A percentile compares a stretch with the other conserved stretches of the same genome.
Conservation (phyloP, 37 sponge, comb jelly and placozoan genomes). For the Ianthella basta region DNA sequence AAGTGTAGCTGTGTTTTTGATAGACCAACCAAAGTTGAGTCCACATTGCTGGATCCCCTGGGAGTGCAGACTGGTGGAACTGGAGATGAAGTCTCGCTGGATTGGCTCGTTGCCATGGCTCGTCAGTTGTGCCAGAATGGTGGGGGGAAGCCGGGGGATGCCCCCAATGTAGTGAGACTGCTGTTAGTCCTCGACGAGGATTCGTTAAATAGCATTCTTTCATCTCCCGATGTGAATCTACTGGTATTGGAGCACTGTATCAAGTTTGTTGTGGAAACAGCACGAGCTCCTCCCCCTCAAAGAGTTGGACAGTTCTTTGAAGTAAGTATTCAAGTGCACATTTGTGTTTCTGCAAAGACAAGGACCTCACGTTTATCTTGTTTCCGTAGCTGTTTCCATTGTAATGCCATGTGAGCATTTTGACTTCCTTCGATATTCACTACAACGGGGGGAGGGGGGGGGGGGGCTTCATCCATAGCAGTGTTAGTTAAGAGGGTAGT, state of each 20-base stretch:
- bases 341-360: no score
- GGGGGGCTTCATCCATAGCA: no score
- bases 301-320: slow-evolving; percentile 28
- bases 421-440: no score
- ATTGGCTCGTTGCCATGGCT: background rate
- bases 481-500: no score
- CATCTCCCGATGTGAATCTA: background rate
- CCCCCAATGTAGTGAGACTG: background rate
- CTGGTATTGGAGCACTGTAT: slow-evolving; percentile 18
- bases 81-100: background rate
- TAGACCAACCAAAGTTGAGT: background rate
- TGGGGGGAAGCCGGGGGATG: no score
- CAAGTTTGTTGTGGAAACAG: slow-evolving; percentile 18
- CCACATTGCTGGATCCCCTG: background rate
- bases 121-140: background rate
- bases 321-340: background rate
- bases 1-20: background rate
- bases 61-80: background rate
- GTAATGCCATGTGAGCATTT: no score
- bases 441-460: no score
- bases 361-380: no score
- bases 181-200: slow-evolving; percentile 19
- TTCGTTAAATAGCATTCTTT: background rate
- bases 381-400: no score
- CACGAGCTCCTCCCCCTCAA: background rate